Percentiles rank a stretch among this genome's conserved stretches.
Conservation (phyloP, 53 echinoderm and acorn worm species). For the Apostichopus leukothele region DNA sequence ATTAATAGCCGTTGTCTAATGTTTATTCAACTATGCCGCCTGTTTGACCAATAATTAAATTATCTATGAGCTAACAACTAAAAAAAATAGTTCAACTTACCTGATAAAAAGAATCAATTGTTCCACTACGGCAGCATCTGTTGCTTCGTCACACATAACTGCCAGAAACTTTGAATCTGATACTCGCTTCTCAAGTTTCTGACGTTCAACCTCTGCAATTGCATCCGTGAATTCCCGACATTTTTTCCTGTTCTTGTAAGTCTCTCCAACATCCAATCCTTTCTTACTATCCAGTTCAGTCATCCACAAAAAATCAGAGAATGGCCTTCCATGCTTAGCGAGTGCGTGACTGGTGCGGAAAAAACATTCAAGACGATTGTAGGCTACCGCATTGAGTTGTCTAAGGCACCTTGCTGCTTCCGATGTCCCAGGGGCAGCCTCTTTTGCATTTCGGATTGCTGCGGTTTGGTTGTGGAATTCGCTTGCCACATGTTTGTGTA, state of each 20-base stretch:
- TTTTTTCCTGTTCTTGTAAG: no score
- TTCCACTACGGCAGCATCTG: no score
- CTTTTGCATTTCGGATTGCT: not conserved
- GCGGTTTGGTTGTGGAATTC: constrained; percentile 3
- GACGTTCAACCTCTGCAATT: no score
- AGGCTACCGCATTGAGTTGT: constrained; percentile 36
- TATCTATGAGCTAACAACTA: no score
- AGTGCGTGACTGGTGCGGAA: constrained; percentile 55
- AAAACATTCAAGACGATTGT: constrained; percentile 21
- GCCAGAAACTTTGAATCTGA: not conserved
- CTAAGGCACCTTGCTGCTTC: constrained; percentile 18
- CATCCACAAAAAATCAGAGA: constrained; percentile 57
- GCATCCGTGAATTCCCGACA: no score
- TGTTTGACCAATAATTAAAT: no score
- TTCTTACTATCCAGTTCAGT: constrained; percentile 43
- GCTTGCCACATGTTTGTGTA: constrained; percentile 10
- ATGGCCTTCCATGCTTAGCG: constrained; percentile 54
- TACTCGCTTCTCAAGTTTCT: not conserved
- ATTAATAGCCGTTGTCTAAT: no score
- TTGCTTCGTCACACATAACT: not conserved
- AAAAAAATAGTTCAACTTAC: no score
- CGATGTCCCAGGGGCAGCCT: not conserved
- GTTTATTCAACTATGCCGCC: no score
- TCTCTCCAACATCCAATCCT: constrained; percentile 28
- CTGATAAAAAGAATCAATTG: no score